A percentile compares a stretch with the other conserved stretches of the same genome.
These are phyloP conservation scores for Julus scanicus DNA, from an alignment of 2,888 invertebrate species.

Conservation along the genomic window DNA sequence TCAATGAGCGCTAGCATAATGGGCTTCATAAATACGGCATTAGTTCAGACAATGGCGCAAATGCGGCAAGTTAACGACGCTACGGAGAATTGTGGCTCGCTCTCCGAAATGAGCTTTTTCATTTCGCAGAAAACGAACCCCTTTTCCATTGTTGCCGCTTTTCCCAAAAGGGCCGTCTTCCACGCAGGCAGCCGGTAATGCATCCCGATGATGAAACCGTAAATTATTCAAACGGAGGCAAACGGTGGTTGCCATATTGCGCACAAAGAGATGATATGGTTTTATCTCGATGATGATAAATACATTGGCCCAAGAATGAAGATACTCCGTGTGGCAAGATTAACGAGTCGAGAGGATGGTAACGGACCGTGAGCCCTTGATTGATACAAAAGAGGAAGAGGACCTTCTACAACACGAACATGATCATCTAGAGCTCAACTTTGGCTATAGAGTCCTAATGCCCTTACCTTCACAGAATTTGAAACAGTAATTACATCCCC, in stretches of 20 bases:
- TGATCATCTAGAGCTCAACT: no score
- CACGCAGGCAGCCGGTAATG: background rate
- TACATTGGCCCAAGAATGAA: background rate
- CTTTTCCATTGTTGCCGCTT: slow-evolving; percentile 44
- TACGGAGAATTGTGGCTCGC: slow-evolving; percentile 46
- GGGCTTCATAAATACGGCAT: slow-evolving; percentile 56
- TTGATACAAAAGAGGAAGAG: no score
- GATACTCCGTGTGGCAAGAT: background rate
- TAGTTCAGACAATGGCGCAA: slow-evolving; percentile 56
- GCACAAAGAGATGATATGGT: background rate
- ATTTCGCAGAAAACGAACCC: slow-evolving; percentile 2
- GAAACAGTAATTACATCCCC: no score
- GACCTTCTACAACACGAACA: no score
- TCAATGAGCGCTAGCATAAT: background rate
- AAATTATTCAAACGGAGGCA: slow-evolving; percentile 36
- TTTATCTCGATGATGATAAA: slow-evolving; percentile 1
- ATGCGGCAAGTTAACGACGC: slow-evolving; percentile 48
- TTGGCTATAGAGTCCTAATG: no score
- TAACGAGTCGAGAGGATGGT: background rate
- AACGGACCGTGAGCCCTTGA: no score
- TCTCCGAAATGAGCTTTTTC: slow-evolving; percentile 50
- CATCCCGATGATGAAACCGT: slow-evolving; percentile 45
- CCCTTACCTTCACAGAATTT: no score
- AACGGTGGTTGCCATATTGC: background rate
- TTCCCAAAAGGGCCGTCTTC: slow-evolving; percentile 20